phyloP scores from a whole-genome alignment of 2,113 vertebrate genomes.

The Corydoras sp. region DNA sequence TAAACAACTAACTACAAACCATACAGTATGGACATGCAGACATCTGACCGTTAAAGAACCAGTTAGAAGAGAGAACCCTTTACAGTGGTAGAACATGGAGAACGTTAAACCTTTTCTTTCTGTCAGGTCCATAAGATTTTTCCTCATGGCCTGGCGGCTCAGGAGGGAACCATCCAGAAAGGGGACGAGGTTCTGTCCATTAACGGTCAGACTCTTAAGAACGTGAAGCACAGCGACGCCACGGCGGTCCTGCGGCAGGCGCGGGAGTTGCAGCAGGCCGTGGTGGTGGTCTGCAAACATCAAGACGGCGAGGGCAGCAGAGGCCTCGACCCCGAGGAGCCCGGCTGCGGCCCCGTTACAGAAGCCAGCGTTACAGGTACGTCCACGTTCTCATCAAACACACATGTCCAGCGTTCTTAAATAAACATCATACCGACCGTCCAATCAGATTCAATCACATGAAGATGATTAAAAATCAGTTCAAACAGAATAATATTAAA shows the following conservation, averaged over 20 bases:
- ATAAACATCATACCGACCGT: neutral
- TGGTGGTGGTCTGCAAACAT: slow-evolving; percentile 78
- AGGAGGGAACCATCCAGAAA: slow-evolving; percentile 90
- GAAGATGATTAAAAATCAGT: too few relatives aligned
- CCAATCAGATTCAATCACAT: neutral
- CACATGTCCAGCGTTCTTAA: too few relatives aligned
- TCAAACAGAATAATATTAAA: neutral
- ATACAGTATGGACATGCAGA: too few relatives aligned
- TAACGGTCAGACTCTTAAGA: slow-evolving; percentile 85
- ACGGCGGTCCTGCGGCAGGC: slow-evolving; percentile 77
- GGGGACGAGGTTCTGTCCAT: slow-evolving; percentile 89
- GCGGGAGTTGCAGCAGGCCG: slow-evolving; percentile 74
- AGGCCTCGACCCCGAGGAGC: slow-evolving; percentile 20
- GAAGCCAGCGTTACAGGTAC: slow-evolving; percentile 46
- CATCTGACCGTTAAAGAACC: too few relatives aligned
- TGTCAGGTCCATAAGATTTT: slow-evolving; percentile 88
- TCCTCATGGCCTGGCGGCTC: slow-evolving; percentile 76
- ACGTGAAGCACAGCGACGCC: slow-evolving; percentile 72
- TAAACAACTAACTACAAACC: too few relatives aligned
- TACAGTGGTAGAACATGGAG: too few relatives aligned
- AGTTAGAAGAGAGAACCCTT: too few relatives aligned
- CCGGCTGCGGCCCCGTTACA: slow-evolving; percentile 12
- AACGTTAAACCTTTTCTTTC: neutral
- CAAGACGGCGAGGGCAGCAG: slow-evolving; percentile 42
- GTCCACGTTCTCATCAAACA: neutral